These are phyloP conservation scores for Masticophis lateralis DNA, from an alignment of 2,797 vertebrate species.

Conservation along the genomic window DNA sequence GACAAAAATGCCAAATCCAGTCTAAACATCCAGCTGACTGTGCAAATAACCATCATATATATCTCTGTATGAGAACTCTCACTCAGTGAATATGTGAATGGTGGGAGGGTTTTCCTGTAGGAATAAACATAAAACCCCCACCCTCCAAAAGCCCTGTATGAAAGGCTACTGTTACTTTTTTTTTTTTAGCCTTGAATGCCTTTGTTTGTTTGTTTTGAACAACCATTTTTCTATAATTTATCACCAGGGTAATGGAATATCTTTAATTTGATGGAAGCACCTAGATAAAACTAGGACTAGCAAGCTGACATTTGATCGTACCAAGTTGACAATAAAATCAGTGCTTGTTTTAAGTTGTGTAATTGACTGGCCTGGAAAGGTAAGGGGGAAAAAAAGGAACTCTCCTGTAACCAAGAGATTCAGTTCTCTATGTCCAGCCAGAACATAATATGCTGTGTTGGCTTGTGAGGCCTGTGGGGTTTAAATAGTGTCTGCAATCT, in stretches of 20 bases:
- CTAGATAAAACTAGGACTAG: constrained; percentile 55
- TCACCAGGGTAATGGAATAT: constrained; percentile 53
- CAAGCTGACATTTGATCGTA: constrained; percentile 55
- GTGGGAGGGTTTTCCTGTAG: not conserved
- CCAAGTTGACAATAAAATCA: constrained; percentile 58
- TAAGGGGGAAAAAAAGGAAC: constrained; percentile 47
- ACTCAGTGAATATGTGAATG: not conserved
- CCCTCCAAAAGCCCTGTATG: not conserved
- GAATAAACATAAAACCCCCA: not conserved
- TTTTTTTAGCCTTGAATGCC: constrained; percentile 24
- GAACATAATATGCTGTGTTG: constrained; percentile 61
- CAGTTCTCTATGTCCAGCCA: constrained; percentile 61
- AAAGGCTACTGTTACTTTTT: constrained; percentile 35
- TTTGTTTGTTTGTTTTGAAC: constrained; percentile 27
- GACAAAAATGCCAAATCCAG: not conserved
- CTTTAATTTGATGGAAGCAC: constrained; percentile 59
- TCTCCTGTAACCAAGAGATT: constrained; percentile 60
- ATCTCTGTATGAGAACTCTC: not conserved
- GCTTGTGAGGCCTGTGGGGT: constrained; percentile 77
- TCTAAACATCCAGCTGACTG: not conserved
- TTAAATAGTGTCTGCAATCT: constrained; percentile 78
- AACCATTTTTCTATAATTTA: constrained; percentile 50
- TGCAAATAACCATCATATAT: not conserved
- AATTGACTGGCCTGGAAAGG: constrained; percentile 63
- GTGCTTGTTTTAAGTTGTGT: constrained; percentile 61